Base-by-base conservation (phyloP, 1,140 invertebrate species). In the Helicoverpa armigera region DNA sequence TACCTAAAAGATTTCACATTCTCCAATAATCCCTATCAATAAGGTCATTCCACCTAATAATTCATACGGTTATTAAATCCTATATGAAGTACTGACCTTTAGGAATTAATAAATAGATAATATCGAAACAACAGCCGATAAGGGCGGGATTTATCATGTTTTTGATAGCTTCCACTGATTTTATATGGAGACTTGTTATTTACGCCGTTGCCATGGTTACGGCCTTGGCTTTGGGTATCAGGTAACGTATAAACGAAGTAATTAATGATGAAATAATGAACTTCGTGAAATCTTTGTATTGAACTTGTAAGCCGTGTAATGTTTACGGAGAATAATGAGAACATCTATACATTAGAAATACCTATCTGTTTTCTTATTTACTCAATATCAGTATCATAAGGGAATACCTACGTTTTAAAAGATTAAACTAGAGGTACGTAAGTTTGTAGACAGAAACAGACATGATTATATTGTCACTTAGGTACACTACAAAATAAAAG, bases 81-180 rank as follows among this genome's bases (percentile, higher is more conserved):
- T 58, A 18, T 48, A 70, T 53, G 50, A 23, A 70, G 18, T 58
- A 73, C 31, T 73, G 56, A 70, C 67, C 78, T 51, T 75, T 43
- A 14, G 13, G 7, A 75, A 61, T 50, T 75, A 74, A 80, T 80
- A 58, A 75, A 80, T 43, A 80, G 70, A 80, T 74, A 67, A 75
- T 69, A 80, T 75, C 60, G 1, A 4, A 80, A 67, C 5, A 74
- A 80, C 53, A 75, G n/a, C 12, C 54, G 69, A 73, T 80, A 80
- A 72, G 53, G 3, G 3, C 3, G 35, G n/a, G 61, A 16, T 10
- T n/a, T 75, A 75, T 75, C 69, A 3, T 23, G 50, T 50, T 56
- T n/a, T 11, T 53, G 67, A 73, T 73, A 61, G 43, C 56, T 73
- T 63, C 43, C 58, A n/a, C 12, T 72, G 78, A 80, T 72, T 63